Percentiles rank a stretch among this genome's conserved stretches.
Evolutionary conservation across 2,888 invertebrate genomes (phyloP).

Genomic region (Panzeria rudis): DNA sequence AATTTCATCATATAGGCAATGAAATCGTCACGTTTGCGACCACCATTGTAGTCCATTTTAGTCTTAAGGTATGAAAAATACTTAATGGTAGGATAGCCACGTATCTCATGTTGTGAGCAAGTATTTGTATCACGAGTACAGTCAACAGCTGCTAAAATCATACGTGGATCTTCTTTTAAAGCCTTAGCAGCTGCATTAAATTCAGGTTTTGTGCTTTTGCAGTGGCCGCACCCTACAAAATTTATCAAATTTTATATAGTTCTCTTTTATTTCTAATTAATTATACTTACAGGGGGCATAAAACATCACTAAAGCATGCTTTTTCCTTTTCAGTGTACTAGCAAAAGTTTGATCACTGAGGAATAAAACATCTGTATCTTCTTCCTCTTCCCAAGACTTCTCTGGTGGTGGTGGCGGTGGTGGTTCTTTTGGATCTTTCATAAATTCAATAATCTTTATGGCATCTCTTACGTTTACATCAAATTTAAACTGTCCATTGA

Average conservation of each 20-base stretch:
- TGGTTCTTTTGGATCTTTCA: constrained; percentile 92
- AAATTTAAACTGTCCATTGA: constrained; percentile 90
- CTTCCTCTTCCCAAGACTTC: constrained; percentile 91
- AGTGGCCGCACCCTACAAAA: constrained; percentile 93
- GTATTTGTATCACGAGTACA: constrained; percentile 88
- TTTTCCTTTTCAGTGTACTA: constrained; percentile 91
- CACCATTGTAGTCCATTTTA: constrained; percentile 89
- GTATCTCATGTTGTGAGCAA: constrained; percentile 89
- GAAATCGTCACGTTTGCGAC: constrained; percentile 87
- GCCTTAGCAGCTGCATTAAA: constrained; percentile 89
- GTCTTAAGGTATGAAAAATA: constrained; percentile 92
- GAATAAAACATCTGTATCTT: constrained; percentile 90
- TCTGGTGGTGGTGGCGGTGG: constrained; percentile 93
- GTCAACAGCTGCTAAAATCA: constrained; percentile 92
- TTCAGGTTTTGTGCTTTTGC: constrained; percentile 94
- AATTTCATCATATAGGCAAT: constrained; percentile 78
- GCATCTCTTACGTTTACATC: constrained; percentile 91
- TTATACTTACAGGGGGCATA: constrained; percentile 93
- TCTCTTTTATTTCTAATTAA: constrained; percentile 79
- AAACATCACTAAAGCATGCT: constrained; percentile 94
- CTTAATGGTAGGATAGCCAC: constrained; percentile 93
- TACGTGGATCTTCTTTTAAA: constrained; percentile 90
- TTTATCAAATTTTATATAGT: neutral
- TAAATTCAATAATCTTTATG: constrained; percentile 91
- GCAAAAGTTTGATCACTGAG: constrained; percentile 90